Evolutionary conservation across 2,888 invertebrate genomes (phyloP), one percentile per base, ranked within the genome.

Genomic region (Acronicta psi): DNA sequence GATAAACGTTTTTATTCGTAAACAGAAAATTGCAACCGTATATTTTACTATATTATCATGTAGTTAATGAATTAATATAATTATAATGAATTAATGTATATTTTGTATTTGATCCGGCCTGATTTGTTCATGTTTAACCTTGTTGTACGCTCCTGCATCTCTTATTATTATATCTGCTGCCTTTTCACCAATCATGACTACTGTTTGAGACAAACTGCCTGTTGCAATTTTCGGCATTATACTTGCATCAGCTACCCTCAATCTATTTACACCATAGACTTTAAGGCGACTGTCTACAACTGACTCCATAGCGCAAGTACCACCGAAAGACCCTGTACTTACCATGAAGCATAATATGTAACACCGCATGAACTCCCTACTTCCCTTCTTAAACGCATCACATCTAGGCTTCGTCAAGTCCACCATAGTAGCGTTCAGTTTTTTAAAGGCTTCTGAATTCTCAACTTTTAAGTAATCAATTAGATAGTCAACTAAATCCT

Each of bases 221-320:
- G 55, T 18, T 13, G 52, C 31, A 4, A 41, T 25, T 2, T 16
- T 47, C 10, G 96, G 96, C 93, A 96, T 85, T 0, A 82, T 65
- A 46, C 86, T 86, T 11, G 79, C 79, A 50, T 86, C 86, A 0
- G 66, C 81, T 5, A 85, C 82, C 11, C 83, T 72, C 4, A 84
- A 47, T 7, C 47, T 59, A 0, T 67, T 49, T 0, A 84, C 79
- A 2, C 81, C 78, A 3, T 43, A 50, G 0, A 84, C 84, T 1
- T 53, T 58, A 2, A 97, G 83, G 36, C 95, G 84, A 0, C 95
- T 93, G 83, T 96, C 96, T 0, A 97, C 96, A 0, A 97, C 97
- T 0, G 96, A 94, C 0, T 96, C 97, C 97, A 97, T 97, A 79
- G 96, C 96, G 51, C 95, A 95, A 0, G 97, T 97, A 0, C 97